Base-by-base conservation (phyloP, 37 sponge, comb jelly and placozoan species). In the Tethya wilhelma region DNA sequence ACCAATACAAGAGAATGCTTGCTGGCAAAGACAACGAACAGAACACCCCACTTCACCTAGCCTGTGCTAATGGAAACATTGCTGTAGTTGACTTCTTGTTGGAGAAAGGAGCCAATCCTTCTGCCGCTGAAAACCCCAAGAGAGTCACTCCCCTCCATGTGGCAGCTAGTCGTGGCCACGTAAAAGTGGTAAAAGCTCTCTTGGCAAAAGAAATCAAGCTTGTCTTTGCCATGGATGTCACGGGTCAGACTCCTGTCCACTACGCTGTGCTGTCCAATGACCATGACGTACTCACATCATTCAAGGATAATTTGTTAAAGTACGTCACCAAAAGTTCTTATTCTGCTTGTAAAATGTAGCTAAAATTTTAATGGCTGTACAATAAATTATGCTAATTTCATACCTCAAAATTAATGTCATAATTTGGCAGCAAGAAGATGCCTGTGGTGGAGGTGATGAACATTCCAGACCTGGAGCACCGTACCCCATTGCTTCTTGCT, bases 381-480 rank as follows among this genome's bases (percentile, higher is more conserved):
- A n/a, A n/a, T n/a, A n/a, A n/a, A n/a, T n/a, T n/a, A n/a, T n/a
- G n/a, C n/a, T n/a, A n/a, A n/a, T n/a, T n/a, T n/a, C n/a, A n/a
- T n/a, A n/a, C n/a, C n/a, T n/a, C n/a, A n/a, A n/a, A n/a, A n/a
- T n/a, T n/a, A n/a, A n/a, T n/a, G n/a, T n/a, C n/a, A n/a, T n/a
- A n/a, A n/a, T n/a, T n/a, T n/a, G n/a, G n/a, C n/a, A n/a, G n/a
- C n/a, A n/a, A n/a, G n/a, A n/a, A n/a, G n/a, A n/a, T n/a, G n/a
- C n/a, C n/a, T n/a, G n/a, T n/a, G n/a, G 72, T 57, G 57, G 74
- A 87, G 34, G 93, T 96, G 91, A 83, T 98, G 22, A 38, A 68
- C 28, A 93, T 89, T 64, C 90, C 37, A n/a, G 92, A 92, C 56
- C 42, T 43, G 0, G 46, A 84, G 42, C 83, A 88, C 19, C 57